These are phyloP conservation scores for Macrobrachium nipponense DNA, from an alignment of 1,140 invertebrate genomes.

Conservation along the genomic window DNA sequence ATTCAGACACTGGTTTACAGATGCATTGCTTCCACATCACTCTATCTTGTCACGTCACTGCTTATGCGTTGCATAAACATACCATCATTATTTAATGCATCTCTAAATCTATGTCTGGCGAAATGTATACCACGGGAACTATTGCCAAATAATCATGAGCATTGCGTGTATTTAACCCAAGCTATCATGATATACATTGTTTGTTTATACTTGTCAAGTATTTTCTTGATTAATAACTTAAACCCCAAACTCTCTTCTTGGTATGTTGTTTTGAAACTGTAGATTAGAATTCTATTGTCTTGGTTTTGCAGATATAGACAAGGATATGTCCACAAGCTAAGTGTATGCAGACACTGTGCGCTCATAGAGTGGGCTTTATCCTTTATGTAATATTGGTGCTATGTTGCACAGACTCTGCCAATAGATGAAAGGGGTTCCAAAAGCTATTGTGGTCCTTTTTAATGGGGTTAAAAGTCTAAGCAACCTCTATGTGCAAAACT, in stretches of 20 bases:
- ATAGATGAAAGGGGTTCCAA: no score
- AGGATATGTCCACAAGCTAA: no score
- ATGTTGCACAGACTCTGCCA: no score
- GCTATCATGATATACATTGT: slow-evolving; percentile 11
- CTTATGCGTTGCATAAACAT: no score
- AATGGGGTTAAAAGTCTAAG: no score
- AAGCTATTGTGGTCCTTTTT: no score
- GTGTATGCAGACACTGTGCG: no score
- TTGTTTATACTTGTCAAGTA: slow-evolving; percentile 20
- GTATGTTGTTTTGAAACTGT: neutral
- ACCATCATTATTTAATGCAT: slow-evolving; percentile 24
- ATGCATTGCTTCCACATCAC: slow-evolving; percentile 40
- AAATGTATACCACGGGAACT: slow-evolving; percentile 32
- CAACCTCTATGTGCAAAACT: no score
- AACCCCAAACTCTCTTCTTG: neutral
- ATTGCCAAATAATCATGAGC: slow-evolving; percentile 61
- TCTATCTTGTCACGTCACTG: neutral
- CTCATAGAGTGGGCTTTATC: no score
- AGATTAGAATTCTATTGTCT: no score
- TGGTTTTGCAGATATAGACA: no score
- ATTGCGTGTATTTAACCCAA: slow-evolving; percentile 36
- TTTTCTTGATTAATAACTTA: neutral
- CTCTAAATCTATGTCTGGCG: slow-evolving; percentile 57
- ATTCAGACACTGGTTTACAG: slow-evolving; percentile 55
- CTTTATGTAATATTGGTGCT: no score